These are phyloP conservation scores for Alectoris magna DNA, from an alignment of 2,797 vertebrate species.

Conservation along the genomic window DNA sequence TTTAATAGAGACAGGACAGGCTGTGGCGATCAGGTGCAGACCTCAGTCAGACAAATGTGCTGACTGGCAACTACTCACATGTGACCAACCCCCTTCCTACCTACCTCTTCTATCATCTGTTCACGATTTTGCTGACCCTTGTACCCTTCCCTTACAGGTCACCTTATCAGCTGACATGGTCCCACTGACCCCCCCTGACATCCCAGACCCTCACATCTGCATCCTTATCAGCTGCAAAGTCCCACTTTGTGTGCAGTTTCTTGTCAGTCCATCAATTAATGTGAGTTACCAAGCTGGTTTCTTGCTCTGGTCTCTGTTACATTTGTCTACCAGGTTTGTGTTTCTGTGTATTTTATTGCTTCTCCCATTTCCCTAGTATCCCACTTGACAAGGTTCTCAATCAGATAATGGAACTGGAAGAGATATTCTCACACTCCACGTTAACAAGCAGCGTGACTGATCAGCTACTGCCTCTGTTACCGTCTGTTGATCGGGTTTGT, in stretches of 20 bases:
- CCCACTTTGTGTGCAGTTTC: background rate
- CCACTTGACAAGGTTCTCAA: background rate
- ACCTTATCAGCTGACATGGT: background rate
- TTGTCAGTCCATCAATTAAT: background rate
- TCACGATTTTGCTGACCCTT: background rate
- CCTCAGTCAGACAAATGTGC: background rate
- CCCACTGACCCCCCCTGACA: background rate
- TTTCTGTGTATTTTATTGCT: background rate
- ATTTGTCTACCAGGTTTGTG: background rate
- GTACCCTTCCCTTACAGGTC: background rate
- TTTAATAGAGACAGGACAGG: background rate
- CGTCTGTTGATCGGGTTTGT: background rate
- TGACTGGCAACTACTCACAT: rapidly evolving
- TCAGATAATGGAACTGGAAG: background rate
- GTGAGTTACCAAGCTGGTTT: background rate
- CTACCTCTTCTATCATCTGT: background rate
- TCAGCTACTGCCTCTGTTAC: background rate
- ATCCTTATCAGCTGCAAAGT: background rate
- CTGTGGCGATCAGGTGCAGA: too few species aligned
- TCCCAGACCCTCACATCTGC: rapidly evolving
- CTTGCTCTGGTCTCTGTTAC: background rate
- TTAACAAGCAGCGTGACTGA: background rate
- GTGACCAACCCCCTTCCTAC: rapidly evolving
- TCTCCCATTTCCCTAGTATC: background rate
- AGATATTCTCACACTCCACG: background rate